These are phyloP conservation scores for Pygocentrus nattereri DNA, from an alignment of 2,797 vertebrate genomes.

Conservation along the genomic window DNA sequence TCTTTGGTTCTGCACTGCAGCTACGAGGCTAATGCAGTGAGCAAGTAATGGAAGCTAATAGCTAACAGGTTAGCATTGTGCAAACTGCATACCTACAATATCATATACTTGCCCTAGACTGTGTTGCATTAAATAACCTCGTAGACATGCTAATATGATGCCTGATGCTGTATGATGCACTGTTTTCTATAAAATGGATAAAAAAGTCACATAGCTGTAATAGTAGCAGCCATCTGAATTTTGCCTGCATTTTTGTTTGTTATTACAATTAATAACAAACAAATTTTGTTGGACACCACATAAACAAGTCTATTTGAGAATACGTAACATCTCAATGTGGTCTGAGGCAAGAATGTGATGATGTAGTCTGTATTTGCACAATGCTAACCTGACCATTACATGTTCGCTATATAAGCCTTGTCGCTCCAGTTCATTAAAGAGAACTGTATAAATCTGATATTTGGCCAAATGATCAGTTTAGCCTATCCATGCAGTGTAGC, in stretches of 20 bases:
- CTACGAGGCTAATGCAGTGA: neutral
- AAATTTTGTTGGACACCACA: neutral
- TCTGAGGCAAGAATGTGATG: neutral
- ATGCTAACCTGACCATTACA: neutral
- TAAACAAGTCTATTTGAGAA: neutral
- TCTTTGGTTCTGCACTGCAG: neutral
- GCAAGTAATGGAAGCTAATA: neutral
- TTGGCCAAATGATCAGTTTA: neutral
- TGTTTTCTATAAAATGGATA: neutral
- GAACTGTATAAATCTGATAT: neutral
- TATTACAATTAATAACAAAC: too few relatives aligned
- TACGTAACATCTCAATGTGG: neutral
- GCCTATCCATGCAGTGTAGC: constrained; percentile 41
- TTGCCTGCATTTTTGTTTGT: too few relatives aligned
- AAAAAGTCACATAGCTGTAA: too few relatives aligned
- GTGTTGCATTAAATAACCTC: neutral
- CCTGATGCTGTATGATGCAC: neutral
- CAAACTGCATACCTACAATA: neutral
- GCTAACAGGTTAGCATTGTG: neutral
- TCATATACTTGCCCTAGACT: neutral
- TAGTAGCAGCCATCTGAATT: too few relatives aligned
- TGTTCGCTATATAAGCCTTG: neutral
- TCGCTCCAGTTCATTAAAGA: neutral
- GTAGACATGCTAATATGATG: neutral
- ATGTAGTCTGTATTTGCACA: neutral